Percentiles rank a stretch among this genome's conserved stretches.
These are phyloP conservation scores for Papilio aristodemus DNA, from an alignment of 1,140 invertebrate species.

Conservation along the genomic window DNA sequence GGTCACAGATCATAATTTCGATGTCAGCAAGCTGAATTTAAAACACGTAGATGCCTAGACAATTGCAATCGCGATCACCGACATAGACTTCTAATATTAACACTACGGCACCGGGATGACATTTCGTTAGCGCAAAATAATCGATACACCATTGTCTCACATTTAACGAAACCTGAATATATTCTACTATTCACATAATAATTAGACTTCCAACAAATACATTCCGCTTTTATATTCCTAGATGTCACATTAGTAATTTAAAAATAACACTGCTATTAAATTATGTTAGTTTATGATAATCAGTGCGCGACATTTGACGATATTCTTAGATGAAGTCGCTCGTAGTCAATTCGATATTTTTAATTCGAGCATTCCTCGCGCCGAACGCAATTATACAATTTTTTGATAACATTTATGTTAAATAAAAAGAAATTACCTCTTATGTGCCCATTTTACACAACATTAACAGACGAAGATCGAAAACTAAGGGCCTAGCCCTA, in stretches of 20 bases:
- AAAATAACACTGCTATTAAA: slow-evolving; percentile 60
- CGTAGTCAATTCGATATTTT: slow-evolving; percentile 62
- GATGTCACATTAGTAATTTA: slow-evolving; percentile 47
- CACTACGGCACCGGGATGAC: slow-evolving; percentile 77
- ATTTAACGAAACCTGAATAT: slow-evolving; percentile 66
- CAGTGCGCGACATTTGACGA: slow-evolving; percentile 68
- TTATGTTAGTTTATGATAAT: slow-evolving; percentile 55
- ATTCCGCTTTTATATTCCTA: slow-evolving; percentile 26
- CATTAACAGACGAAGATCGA: slow-evolving; percentile 70
- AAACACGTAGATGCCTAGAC: slow-evolving; percentile 76
- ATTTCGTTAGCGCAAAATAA: slow-evolving; percentile 80
- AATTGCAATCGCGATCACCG: slow-evolving; percentile 75
- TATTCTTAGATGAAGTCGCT: slow-evolving; percentile 76
- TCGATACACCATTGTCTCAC: slow-evolving; percentile 80
- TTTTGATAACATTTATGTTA: slow-evolving; percentile 37
- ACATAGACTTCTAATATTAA: slow-evolving; percentile 80
- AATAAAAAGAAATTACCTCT: slow-evolving; percentile 73
- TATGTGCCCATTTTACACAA: slow-evolving; percentile 79
- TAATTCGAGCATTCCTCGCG: slow-evolving; percentile 46
- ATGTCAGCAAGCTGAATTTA: slow-evolving; percentile 72
- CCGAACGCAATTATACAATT: slow-evolving; percentile 36
- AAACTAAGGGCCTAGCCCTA: slow-evolving; percentile 78
- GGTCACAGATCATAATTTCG: slow-evolving; percentile 62
- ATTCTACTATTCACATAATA: slow-evolving; percentile 34
- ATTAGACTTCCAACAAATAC: slow-evolving; percentile 5